Base-by-base conservation (phyloP, 2,113 vertebrate genomes). In the Bucco capensis region DNA sequence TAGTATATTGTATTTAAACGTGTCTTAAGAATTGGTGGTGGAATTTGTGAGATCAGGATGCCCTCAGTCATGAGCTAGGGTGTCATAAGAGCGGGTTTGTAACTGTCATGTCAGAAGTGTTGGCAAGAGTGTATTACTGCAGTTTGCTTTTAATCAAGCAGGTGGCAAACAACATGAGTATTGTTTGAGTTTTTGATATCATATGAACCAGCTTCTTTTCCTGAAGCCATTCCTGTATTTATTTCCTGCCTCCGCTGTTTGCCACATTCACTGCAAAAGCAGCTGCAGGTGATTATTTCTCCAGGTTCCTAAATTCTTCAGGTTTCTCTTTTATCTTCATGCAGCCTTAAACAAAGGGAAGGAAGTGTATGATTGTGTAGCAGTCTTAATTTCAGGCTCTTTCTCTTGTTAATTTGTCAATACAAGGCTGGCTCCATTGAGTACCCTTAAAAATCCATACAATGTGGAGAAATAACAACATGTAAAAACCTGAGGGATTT, bases 281-380 rank as follows among this genome's bases (percentile, higher is more conserved):
- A 89, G 89, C 81, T 89, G 73, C 0, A 12, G 66, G 19, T 66
- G 79, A 58, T 92, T 47, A 50, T 95, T 90, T 95, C 94, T 60
- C 80, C 64, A 62, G 51, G 82, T 92, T 93, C 60, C 82, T 84
- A 64, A 93, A 74, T 95, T 91, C 57, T 95, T 91, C 71, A 83
- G 79, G 80, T 88, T 86, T 95, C 37, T 15, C 37, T 90, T 94
- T 87, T 92, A 79, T 93, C 66, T 95, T 85, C 50, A 15, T 22
- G 33, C 30, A 76, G 66, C 30, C 56, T 79, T 84, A 49, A 91
- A 86, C 66, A 88, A 90, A 91, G 44, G 62, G 53, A 94, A 90
- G 78, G 88, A 94, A 95, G 53, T 10, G 37, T 62, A 70, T 0
- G 0, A 5, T 27, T 80, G 53, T 89, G 61, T 89, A 62, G 60